Percentiles rank a stretch among this genome's conserved stretches.
Conservation (phyloP, 2,888 invertebrate genomes). For the Cistogaster globosa region DNA sequence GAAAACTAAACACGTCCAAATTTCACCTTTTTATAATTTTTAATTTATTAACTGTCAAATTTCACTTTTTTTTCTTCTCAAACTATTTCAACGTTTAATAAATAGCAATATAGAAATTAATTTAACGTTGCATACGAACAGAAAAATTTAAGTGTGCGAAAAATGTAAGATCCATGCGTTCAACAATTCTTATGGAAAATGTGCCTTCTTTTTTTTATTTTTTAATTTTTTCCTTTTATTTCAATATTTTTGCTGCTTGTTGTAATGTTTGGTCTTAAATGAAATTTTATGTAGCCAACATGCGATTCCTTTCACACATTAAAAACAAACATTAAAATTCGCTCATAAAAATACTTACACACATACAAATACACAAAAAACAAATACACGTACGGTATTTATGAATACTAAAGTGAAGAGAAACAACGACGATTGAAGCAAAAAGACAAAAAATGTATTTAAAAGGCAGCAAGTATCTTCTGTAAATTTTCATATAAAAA, state of each 20-base stretch:
- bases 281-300: conserved; percentile 62
- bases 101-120: too few relatives aligned
- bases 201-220: not conserved
- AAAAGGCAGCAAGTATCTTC: not conserved
- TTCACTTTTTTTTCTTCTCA: too few relatives aligned
- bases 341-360: not conserved
- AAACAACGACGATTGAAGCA: not conserved
- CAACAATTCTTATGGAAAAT: conserved; percentile 22
- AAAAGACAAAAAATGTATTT: not conserved
- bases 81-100: too few relatives aligned
- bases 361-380: not conserved
- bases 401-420: conserved; percentile 41
- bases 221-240: not conserved
- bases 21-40: too few relatives aligned
- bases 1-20: too few relatives aligned
- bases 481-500: not conserved
- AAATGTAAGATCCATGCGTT: not conserved
- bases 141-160: not conserved
- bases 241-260: not conserved
- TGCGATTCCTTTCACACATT: conserved; percentile 55
- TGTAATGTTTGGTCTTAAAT: conserved; percentile 49
- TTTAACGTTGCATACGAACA: not conserved
- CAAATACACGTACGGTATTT: conserved; percentile 14
- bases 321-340: conserved; percentile 62
- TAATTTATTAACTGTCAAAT: too few relatives aligned